These are phyloP conservation scores for Micromussa lordhowensis DNA, from an alignment of 92 coral and sea anemone genomes.

Conservation along the genomic window DNA sequence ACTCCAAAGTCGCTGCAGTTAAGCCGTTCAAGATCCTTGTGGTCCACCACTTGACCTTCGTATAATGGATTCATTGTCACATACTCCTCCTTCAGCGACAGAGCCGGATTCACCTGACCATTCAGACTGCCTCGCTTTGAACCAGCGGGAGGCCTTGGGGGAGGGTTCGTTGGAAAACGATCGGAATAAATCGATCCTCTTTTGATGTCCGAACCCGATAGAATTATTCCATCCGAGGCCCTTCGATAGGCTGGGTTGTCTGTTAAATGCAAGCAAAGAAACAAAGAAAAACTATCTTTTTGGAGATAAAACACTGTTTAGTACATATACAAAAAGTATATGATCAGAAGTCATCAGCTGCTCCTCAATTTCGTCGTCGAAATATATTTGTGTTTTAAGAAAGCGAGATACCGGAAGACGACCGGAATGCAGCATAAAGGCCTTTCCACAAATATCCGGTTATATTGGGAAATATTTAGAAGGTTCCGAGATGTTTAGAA, in stretches of 20 bases:
- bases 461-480: too few species aligned
- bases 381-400: too few species aligned
- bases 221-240: conserved; percentile 22
- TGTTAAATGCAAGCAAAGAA: neutral
- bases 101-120: conserved; percentile 43
- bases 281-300: neutral
- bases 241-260: conserved; percentile 33
- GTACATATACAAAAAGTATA: too few species aligned
- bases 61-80: conserved; percentile 49
- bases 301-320: too few species aligned
- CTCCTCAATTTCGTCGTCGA: too few species aligned
- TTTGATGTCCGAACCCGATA: conserved; percentile 12
- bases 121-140: conserved; percentile 30
- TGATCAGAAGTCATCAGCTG: too few species aligned
- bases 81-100: conserved; percentile 24
- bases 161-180: conserved; percentile 26
- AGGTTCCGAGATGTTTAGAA: too few species aligned
- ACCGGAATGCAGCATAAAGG: too few species aligned
- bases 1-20: conserved; percentile 44
- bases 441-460: too few species aligned
- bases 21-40: conserved; percentile 32
- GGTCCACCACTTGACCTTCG: conserved; percentile 40
- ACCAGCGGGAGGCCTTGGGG: conserved; percentile 39
- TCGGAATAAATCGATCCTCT: conserved; percentile 33
- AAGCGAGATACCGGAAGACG: too few species aligned